Conservation (phyloP, 1,140 invertebrate genomes). For the Solenopsis fugax region DNA sequence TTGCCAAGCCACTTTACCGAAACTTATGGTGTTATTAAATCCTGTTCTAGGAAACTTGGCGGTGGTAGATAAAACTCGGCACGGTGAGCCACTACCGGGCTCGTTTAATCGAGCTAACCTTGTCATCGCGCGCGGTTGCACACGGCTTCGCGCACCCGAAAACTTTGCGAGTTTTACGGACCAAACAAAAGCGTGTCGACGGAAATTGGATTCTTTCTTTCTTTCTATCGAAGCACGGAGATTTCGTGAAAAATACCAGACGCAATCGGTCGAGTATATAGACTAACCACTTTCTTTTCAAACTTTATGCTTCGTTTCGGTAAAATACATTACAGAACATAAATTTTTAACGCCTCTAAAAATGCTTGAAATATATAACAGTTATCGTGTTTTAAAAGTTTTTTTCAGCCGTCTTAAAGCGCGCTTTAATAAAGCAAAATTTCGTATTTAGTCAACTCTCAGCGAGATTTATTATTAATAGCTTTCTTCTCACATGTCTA, state of each 20-base stretch:
- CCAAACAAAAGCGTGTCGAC: constrained; percentile 51
- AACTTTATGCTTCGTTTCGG: background rate
- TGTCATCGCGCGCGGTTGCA: constrained; percentile 58
- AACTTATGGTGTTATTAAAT: constrained; percentile 65
- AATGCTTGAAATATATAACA: constrained; percentile 7
- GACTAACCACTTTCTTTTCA: constrained; percentile 23
- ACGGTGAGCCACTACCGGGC: constrained; percentile 24
- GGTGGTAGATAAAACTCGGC: constrained; percentile 55
- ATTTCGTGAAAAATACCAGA: constrained; percentile 41
- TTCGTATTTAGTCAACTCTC: constrained; percentile 7
- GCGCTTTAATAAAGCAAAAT: constrained; percentile 31
- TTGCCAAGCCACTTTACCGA: constrained; percentile 48
- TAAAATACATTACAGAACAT: background rate
- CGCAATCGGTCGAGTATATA: constrained; percentile 8
- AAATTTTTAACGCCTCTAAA: constrained; percentile 9
- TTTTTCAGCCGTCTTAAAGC: background rate
- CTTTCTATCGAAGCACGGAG: background rate
- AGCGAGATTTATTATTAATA: constrained; percentile 34
- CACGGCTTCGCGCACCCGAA: constrained; percentile 23
- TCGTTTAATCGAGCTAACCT: constrained; percentile 60
- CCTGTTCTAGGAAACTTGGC: constrained; percentile 48
- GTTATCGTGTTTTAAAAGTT: constrained; percentile 3
- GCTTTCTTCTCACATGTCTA: background rate
- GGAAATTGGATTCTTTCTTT: constrained; percentile 37
- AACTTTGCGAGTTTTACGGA: constrained; percentile 50